Evolutionary conservation across 2,797 vertebrate species (phyloP).

Genomic region (Pelochelys cantorii): DNA sequence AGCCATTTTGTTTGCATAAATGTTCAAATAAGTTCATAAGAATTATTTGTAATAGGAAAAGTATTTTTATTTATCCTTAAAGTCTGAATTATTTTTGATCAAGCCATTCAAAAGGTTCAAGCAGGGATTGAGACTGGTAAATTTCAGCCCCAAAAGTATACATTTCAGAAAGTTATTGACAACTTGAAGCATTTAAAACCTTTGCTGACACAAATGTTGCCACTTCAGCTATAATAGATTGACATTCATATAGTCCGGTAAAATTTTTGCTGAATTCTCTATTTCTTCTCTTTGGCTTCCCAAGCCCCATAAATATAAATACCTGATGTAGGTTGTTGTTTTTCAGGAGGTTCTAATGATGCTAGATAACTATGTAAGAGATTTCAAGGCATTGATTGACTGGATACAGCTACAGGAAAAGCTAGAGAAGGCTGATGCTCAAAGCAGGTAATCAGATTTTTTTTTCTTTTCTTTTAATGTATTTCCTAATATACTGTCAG

Average conservation of each 20-base stretch:
- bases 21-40: background rate
- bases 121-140: background rate
- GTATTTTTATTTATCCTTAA: background rate
- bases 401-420: constrained; percentile 99
- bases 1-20: fast-evolving
- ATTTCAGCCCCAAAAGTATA: background rate
- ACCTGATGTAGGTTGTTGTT: constrained; percentile 52
- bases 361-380: constrained; percentile 98
- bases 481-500: background rate
- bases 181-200: background rate
- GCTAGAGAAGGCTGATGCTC: constrained; percentile 97
- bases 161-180: background rate
- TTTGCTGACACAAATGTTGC: background rate
- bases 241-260: background rate
- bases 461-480: background rate
- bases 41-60: background rate
- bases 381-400: constrained; percentile 98
- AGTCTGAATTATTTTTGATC: background rate
- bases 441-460: constrained; percentile 90
- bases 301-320: background rate
- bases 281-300: background rate
- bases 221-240: background rate
- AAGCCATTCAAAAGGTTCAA: background rate
- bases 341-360: constrained; percentile 98
- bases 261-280: background rate